Conservation (phyloP, 2,113 vertebrate genomes). For the Halichoeres trimaculatus region DNA sequence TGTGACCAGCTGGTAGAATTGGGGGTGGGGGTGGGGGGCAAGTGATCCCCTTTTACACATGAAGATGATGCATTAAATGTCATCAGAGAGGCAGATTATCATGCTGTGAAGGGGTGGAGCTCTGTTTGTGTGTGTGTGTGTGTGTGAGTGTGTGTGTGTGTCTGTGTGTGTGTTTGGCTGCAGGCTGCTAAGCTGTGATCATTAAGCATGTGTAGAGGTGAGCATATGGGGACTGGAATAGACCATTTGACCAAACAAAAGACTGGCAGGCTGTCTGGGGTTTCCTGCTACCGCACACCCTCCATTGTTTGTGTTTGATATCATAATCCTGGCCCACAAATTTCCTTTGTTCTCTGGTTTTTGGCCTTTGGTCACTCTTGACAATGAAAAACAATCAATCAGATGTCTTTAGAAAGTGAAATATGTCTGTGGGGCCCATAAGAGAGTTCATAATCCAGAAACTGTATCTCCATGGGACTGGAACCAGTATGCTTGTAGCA, state of each 20-base stretch:
- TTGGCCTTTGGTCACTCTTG: slow-evolving; percentile 24
- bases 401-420: slow-evolving; percentile 19
- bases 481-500: neutral
- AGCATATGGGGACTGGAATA: slow-evolving; percentile 79
- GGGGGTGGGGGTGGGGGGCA: slow-evolving; percentile 6
- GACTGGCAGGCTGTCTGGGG: slow-evolving; percentile 58
- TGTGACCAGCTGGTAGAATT: slow-evolving; percentile 43
- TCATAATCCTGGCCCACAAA: slow-evolving; percentile 56
- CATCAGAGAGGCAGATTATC: slow-evolving; percentile 68
- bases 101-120: slow-evolving; percentile 52
- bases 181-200: slow-evolving; percentile 70
- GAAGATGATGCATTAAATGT: slow-evolving; percentile 69
- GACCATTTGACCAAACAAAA: slow-evolving; percentile 72
- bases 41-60: slow-evolving; percentile 43
- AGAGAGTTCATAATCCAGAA: slow-evolving; percentile 22
- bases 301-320: slow-evolving; percentile 68
- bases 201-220: slow-evolving; percentile 73
- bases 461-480: slow-evolving; percentile 27
- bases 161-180: slow-evolving; percentile 43
- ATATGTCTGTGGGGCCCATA: neutral
- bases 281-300: slow-evolving; percentile 44
- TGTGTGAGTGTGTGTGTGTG: neutral
- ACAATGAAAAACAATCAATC: slow-evolving; percentile 42
- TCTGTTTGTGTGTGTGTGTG: slow-evolving; percentile 19
- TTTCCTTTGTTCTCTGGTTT: slow-evolving; percentile 48